A percentile compares a stretch with the other conserved stretches of the same genome.
Evolutionary conservation across 2,113 vertebrate genomes (phyloP).

Genomic region (Nanorana parkeri): DNA sequence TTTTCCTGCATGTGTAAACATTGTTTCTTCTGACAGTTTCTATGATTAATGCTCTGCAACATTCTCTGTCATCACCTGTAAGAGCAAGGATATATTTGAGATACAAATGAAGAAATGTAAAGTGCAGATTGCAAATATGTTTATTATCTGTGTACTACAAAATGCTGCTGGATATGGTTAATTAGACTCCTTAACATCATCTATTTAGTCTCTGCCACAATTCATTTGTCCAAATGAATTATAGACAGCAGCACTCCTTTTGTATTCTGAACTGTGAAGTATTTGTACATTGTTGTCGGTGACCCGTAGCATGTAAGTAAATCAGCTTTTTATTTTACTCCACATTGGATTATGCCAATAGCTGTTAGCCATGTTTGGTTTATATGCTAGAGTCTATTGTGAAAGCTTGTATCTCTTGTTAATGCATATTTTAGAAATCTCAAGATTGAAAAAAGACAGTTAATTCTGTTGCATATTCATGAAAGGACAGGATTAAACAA

Average conservation of each 20-base stretch:
- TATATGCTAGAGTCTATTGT: too few species aligned
- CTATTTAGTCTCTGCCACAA: constrained; percentile 41
- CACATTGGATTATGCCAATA: not conserved
- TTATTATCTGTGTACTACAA: constrained; percentile 45
- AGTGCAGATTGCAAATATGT: constrained; percentile 26
- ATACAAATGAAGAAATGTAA: not conserved
- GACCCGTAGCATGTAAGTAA: constrained; percentile 39
- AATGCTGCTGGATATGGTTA: constrained; percentile 38
- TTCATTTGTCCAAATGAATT: constrained; percentile 18
- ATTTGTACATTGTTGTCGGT: constrained; percentile 29
- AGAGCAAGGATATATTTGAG: constrained; percentile 28
- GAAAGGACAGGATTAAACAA: too few species aligned
- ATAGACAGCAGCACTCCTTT: not conserved
- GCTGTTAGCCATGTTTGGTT: not conserved
- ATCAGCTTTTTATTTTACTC: constrained; percentile 8
- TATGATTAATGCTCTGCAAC: constrained; percentile 47
- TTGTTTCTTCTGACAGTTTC: constrained; percentile 45
- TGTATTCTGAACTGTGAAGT: constrained; percentile 5
- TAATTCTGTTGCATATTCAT: too few species aligned
- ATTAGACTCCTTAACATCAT: constrained; percentile 30
- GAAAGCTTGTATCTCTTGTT: too few species aligned
- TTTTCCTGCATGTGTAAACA: constrained; percentile 39
- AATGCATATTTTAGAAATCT: too few species aligned
- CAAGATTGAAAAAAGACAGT: too few species aligned
- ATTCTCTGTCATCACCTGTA: constrained; percentile 45